Base-by-base conservation (phyloP, 2,797 vertebrate genomes). In the Cirrhinus molitorella region DNA sequence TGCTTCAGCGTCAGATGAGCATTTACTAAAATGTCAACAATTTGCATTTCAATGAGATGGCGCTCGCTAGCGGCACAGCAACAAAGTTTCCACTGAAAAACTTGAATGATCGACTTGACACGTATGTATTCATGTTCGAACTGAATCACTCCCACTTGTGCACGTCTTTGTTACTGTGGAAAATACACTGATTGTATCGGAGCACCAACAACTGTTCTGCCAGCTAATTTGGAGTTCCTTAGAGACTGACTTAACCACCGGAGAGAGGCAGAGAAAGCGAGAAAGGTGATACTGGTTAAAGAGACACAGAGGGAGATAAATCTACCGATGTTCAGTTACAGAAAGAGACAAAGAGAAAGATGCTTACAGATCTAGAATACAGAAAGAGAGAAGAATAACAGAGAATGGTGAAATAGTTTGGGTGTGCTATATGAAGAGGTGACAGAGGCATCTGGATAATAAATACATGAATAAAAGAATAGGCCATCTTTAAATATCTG, bases 111-210 rank as follows among this genome's bases (percentile, higher is more conserved):
- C 37, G 68, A 76, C 34, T 25, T 85, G 61, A 82, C 83, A 79
- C 45, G 17, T 49, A 75, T 47, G 37, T 66, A 79, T 25, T 65
- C 47, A 59, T 25, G 61, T 57, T 75, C 51, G 71, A 37, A 40
- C 40, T 4, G 16, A 72, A 63, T 71, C 67, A 77, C 67, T 43
- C 72, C 63, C 68, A 80, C 77, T 75, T 63, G 28, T 53, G 43
- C 51, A 77, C n/a, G 57, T 55, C 81, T 72, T 55, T 49, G 79
- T 81, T 86, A 74, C 85, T 80, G 53, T 87, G 86, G 88, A 83
- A 87, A 87, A 71, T 19, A 75, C 66, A 23, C 28, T 9, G 53
- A 68, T 47, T 66, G 59, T 76, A 66, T 23, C 71, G 6, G 51
- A 65, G 49, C 63, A 68, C 45, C 40, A 63, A 80, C 85, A 84